phyloP scores from a whole-genome alignment of 2,888 invertebrate species.

The Clanis bilineata region DNA sequence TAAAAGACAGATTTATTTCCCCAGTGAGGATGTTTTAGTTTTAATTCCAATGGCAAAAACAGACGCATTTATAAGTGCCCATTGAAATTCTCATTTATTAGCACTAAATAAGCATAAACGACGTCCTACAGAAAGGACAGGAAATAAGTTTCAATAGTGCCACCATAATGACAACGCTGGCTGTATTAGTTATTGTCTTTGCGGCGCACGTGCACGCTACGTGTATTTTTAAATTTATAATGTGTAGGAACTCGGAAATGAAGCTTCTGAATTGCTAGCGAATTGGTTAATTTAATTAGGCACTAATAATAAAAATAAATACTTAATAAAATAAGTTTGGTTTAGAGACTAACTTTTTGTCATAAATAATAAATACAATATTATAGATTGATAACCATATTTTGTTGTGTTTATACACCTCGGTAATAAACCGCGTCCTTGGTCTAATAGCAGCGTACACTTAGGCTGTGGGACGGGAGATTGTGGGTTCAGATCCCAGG shows the following conservation, averaged over 20 bases:
- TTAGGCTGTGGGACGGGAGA: no score
- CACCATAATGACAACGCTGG: conserved; percentile 21
- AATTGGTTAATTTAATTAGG: neutral
- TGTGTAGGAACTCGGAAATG: neutral
- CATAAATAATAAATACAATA: no score
- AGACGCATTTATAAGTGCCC: conserved; percentile 9
- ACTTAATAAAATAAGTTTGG: no score
- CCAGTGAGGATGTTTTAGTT: conserved; percentile 9
- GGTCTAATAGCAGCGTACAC: no score
- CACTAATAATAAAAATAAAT: neutral
- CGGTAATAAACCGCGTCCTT: no score
- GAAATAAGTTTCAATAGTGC: conserved; percentile 29
- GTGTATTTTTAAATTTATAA: conserved; percentile 1
- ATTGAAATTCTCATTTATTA: conserved; percentile 24
- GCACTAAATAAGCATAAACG: conserved; percentile 32
- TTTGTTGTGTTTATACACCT: no score
- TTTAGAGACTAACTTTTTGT: neutral
- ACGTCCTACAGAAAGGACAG: conserved; percentile 27
- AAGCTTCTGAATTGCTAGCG: neutral
- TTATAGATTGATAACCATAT: no score
- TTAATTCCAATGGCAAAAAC: conserved; percentile 8
- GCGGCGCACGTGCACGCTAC: conserved; percentile 10
- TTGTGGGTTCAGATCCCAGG: no score
- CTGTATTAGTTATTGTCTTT: conserved; percentile 28
- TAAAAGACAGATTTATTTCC: conserved; percentile 8